These are phyloP conservation scores for Apeltes quadracus DNA, from an alignment of 2,113 vertebrate genomes.

Conservation along the genomic window DNA sequence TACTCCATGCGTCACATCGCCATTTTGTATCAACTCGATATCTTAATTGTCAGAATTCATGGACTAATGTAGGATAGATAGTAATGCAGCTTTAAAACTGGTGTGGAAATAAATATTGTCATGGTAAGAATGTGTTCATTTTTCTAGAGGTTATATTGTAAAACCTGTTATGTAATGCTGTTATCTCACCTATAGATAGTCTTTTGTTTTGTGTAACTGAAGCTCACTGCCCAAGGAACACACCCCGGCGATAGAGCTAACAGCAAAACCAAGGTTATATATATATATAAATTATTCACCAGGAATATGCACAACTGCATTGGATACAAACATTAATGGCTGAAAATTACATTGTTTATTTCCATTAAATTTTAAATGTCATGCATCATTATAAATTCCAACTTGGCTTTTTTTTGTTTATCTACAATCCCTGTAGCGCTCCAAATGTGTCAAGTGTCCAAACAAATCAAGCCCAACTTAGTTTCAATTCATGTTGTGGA, in stretches of 20 bases:
- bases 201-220: no score
- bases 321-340: not conserved
- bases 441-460: constrained; percentile 15
- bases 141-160: no score
- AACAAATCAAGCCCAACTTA: constrained; percentile 23
- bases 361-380: not conserved
- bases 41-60: not conserved
- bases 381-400: not conserved
- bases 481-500: constrained; percentile 7
- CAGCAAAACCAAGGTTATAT: no score
- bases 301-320: no score
- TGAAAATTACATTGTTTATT: not conserved
- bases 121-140: no score
- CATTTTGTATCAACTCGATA: not conserved
- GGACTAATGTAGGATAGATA: not conserved
- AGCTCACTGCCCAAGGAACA: no score
- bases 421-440: not conserved
- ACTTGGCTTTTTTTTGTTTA: not conserved
- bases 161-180: no score
- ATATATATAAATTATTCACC: no score
- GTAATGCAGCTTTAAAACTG: not conserved
- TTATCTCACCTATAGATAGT: not conserved
- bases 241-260: no score
- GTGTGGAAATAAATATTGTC: not conserved
- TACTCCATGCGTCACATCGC: not conserved